phyloP scores from a whole-genome alignment of 2,888 invertebrate species.

The Phymatocera aterrima region DNA sequence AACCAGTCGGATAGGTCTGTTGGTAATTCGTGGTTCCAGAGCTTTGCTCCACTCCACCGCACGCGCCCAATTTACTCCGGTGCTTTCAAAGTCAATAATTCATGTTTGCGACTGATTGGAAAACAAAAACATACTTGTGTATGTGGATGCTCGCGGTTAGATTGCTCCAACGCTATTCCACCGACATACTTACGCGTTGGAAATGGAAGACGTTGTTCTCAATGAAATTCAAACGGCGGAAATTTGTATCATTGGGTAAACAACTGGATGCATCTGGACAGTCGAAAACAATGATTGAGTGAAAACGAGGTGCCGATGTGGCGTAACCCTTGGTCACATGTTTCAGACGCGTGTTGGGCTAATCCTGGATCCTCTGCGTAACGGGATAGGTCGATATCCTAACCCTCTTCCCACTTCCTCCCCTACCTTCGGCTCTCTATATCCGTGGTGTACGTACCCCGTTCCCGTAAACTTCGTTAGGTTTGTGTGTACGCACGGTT shows the following conservation, averaged over 20 bases:
- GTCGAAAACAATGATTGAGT: background rate
- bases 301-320: background rate
- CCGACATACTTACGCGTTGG: background rate
- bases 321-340: conserved; percentile 47
- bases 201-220: background rate
- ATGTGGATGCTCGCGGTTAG: background rate
- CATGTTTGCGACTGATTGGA: conserved; percentile 16
- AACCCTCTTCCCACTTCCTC: background rate
- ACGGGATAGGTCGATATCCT: conserved; percentile 8
- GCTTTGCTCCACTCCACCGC: background rate
- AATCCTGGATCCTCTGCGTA: conserved; percentile 26
- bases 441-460: background rate
- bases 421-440: background rate
- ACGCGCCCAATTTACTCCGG: background rate
- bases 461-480: conserved; percentile 30
- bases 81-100: conserved; percentile 15
- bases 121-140: conserved; percentile 8
- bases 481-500: conserved; percentile 36
- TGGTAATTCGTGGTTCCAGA: conserved; percentile 3
- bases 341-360: conserved; percentile 45
- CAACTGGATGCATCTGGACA: background rate
- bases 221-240: background rate
- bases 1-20: background rate
- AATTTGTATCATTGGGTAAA: background rate
- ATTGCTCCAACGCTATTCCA: no score